These are phyloP conservation scores for Nannoperca australis DNA, from an alignment of 2,797 vertebrate species.

Conservation along the genomic window DNA sequence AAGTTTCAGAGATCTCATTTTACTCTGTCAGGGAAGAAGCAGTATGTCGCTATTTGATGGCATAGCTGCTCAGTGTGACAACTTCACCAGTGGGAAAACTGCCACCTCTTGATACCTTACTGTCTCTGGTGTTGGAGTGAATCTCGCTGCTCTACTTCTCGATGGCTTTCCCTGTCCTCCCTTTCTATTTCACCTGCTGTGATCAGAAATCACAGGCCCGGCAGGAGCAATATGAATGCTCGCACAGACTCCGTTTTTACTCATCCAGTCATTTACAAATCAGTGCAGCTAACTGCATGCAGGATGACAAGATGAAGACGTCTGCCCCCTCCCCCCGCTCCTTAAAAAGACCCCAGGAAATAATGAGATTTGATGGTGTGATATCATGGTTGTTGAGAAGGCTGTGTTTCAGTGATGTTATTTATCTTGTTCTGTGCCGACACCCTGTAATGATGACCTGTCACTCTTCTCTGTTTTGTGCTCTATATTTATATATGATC, in stretches of 20 bases:
- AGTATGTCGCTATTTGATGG: constrained; percentile 53
- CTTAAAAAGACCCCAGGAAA: constrained; percentile 30
- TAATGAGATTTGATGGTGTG: constrained; percentile 46
- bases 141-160: constrained; percentile 9
- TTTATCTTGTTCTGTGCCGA: constrained; percentile 75
- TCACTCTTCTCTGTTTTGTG: constrained; percentile 85
- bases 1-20: constrained; percentile 66
- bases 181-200: constrained; percentile 24
- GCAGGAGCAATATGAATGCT: constrained; percentile 16
- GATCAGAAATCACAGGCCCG: constrained; percentile 35
- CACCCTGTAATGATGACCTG: constrained; percentile 77
- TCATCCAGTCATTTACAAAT: constrained; percentile 27
- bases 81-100: constrained; percentile 47
- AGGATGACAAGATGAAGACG: constrained; percentile 19
- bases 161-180: constrained; percentile 19
- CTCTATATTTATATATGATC: constrained; percentile 82
- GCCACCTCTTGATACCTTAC: constrained; percentile 46
- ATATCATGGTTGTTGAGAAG: constrained; percentile 55
- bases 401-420: constrained; percentile 70
- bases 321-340: not conserved
- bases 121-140: constrained; percentile 44
- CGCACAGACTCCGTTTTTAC: constrained; percentile 6
- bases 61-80: constrained; percentile 57
- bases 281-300: constrained; percentile 16
- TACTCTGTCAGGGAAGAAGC: constrained; percentile 54